Conservation (phyloP, 2,888 invertebrate genomes). For the Apamea anceps region DNA sequence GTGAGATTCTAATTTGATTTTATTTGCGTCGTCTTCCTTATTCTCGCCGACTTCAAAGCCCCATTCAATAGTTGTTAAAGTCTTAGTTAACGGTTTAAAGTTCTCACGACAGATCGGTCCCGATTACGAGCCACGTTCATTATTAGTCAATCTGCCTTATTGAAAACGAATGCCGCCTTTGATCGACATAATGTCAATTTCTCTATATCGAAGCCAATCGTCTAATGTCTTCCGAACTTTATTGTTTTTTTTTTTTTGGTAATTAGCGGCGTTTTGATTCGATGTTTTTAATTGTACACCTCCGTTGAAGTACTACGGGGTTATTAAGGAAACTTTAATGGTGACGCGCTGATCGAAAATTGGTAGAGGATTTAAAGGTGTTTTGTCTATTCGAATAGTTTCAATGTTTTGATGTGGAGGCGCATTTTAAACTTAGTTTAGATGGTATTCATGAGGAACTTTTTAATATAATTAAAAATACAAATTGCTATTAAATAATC, state of each 20-base stretch:
- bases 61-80: conserved; percentile 83
- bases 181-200: conserved; percentile 85
- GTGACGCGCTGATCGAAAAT: conserved; percentile 59
- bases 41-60: conserved; percentile 72
- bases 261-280: conserved; percentile 76
- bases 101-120: conserved; percentile 89
- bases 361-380: conserved; percentile 44
- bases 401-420: conserved; percentile 26
- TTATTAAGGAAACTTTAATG: conserved; percentile 68
- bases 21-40: neutral
- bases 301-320: conserved; percentile 56
- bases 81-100: conserved; percentile 82
- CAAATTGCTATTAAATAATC: neutral
- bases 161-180: conserved; percentile 86
- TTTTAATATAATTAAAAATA: neutral
- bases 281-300: conserved; percentile 72
- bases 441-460: neutral
- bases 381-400: conserved; percentile 35
- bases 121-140: conserved; percentile 84
- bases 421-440: neutral
- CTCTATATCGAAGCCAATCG: conserved; percentile 76
- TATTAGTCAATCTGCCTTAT: conserved; percentile 89
- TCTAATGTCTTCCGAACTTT: conserved; percentile 73
- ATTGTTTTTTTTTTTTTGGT: conserved; percentile 76
- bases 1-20: neutral